A percentile compares a stretch with the other conserved stretches of the same genome.
phyloP scores from a whole-genome alignment of 2,113 vertebrate genomes.

The Bufo gargarizans region DNA sequence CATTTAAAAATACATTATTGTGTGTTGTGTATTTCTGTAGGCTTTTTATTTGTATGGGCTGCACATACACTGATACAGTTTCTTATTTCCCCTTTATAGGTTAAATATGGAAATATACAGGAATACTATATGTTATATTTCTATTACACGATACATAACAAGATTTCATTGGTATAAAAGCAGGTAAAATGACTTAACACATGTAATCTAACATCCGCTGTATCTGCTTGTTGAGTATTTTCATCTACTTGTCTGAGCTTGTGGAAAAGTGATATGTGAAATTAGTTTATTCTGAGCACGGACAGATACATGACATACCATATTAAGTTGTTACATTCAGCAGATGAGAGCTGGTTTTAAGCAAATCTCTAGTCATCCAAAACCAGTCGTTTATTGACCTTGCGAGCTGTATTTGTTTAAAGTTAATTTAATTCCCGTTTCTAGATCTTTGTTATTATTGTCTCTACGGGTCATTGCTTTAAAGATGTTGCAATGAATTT shows the following conservation, averaged over 20 bases:
- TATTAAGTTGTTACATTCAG: conserved; percentile 25
- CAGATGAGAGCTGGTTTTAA: conserved; percentile 21
- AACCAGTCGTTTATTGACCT: conserved; percentile 23
- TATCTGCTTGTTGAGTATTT: background rate
- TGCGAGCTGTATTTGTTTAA: conserved; percentile 33
- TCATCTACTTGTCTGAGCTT: background rate
- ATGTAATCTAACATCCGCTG: background rate
- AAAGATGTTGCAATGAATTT: conserved; percentile 28
- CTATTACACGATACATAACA: background rate
- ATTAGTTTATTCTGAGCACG: conserved; percentile 1
- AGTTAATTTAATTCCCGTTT: conserved; percentile 43
- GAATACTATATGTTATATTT: background rate
- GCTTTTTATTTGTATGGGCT: too few relatives aligned
- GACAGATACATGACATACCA: background rate
- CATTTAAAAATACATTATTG: too few relatives aligned
- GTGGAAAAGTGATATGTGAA: background rate
- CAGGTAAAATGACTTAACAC: background rate
- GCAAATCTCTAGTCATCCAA: conserved; percentile 25
- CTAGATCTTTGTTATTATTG: conserved; percentile 16
- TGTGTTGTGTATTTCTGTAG: too few relatives aligned
- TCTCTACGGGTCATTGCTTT: conserved; percentile 35
- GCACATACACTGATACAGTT: too few relatives aligned
- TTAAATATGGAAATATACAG: background rate
- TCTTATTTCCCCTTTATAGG: too few relatives aligned
- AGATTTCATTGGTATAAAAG: background rate